Evolutionary conservation across 2,113 vertebrate genomes (phyloP), one percentile per base, ranked within the genome.

Genomic region (Meles meles): DNA sequence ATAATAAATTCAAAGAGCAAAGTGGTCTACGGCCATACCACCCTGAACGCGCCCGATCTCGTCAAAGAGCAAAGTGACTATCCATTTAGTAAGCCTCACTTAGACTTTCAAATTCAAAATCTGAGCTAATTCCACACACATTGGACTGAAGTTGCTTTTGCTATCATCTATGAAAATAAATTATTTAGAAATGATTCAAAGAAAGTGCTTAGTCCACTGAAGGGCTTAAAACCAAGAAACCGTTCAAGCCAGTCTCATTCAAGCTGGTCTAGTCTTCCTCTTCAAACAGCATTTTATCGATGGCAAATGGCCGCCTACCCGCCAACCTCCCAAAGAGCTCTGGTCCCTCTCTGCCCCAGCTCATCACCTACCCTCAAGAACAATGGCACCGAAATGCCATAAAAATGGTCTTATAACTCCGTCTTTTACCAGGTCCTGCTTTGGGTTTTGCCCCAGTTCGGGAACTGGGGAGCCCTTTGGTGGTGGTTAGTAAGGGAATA

Each of bases 101-200:
- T 80, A 49, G 81, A 76, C 13, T 37, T 59, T 59, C 67, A 21
- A 88, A 82, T 86, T 94, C 12, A 97, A 81, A 90, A 80, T 80
- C 25, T 71, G 14, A 57, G 37, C 63, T 34, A 69, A 90, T 96
- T 91, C 84, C 34, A 74, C 55, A 74, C 15, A 85, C 17, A 69
- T 2, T 39, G 25, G 71, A 79, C 44, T 83, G 9, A 92, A 67
- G 47, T 83, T 90, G 29, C 27, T 42, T 59, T 85, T 92, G 52
- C 27, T 52, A 27, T 27, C 23, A 72, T 29, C 69, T 61, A 67
- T 83, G 61, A 87, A 72, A 94, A 83, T 55, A 83, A 87, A 74
- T 47, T 74, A 90, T 82, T 79, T 94, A 85, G 80, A 65, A 71
- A 9, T 63, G 77, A 71, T 55, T 61, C 34, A 80, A 90, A 98